phyloP scores from a whole-genome alignment of 2,888 invertebrate species.

The Linnaemya tessellans region DNA sequence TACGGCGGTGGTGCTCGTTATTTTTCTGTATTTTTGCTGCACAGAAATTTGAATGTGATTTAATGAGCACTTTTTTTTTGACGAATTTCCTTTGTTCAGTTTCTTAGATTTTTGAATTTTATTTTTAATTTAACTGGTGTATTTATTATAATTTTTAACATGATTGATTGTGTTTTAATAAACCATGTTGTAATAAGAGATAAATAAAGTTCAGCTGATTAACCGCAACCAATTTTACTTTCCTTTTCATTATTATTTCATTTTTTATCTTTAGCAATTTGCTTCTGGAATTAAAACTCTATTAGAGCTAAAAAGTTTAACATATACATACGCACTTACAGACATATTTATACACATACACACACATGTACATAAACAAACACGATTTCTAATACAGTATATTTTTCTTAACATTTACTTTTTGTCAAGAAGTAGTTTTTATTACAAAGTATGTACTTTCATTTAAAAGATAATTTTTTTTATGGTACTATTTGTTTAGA shows the following conservation, averaged over 20 bases:
- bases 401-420: no score
- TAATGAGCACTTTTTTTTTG: conserved; percentile 4
- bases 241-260: conserved; percentile 4
- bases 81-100: conserved; percentile 10
- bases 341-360: no score
- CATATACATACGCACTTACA: no score
- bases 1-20: background rate
- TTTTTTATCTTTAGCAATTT: background rate
- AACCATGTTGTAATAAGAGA: background rate
- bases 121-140: conserved; percentile 9
- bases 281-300: background rate
- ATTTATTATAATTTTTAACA: background rate
- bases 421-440: no score
- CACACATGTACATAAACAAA: no score
- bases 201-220: background rate
- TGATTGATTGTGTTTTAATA: conserved; percentile 48
- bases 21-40: conserved; percentile 6
- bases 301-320: background rate
- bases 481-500: no score
- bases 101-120: background rate
- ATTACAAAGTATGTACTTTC: no score
- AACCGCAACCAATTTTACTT: conserved; percentile 16
- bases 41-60: conserved; percentile 19
- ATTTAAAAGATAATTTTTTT: no score
- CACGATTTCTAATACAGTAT: no score